Conservation (phyloP, 2,113 vertebrate species). For the Penelope pileata region DNA sequence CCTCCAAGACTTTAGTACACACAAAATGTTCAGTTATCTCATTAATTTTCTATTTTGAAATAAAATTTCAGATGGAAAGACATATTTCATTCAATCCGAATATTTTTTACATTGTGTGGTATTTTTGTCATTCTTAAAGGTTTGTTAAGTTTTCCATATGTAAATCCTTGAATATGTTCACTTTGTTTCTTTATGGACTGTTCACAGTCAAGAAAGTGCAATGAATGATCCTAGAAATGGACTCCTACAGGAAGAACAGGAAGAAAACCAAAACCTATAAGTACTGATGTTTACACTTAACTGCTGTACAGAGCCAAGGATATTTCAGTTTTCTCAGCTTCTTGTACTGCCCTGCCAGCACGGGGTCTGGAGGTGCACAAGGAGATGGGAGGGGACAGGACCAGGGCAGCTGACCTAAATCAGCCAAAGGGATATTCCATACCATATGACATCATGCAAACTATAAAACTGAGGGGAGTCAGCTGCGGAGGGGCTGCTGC, state of each 20-base stretch:
- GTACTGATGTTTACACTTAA: no score
- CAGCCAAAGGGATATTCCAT: no score
- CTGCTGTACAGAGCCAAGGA: no score
- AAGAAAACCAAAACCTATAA: no score
- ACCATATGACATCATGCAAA: no score
- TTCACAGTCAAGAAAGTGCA: not conserved
- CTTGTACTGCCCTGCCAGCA: no score
- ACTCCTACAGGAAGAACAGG: not conserved
- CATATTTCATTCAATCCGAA: not conserved
- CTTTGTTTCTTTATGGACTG: not conserved
- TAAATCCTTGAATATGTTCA: not conserved
- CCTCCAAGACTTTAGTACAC: not conserved
- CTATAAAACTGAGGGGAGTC: no score
- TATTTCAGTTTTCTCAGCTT: no score
- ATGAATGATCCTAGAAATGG: not conserved
- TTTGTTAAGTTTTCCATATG: not conserved
- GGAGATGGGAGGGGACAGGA: no score
- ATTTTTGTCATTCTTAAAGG: not conserved
- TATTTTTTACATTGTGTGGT: not conserved
- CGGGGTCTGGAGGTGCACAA: no score
- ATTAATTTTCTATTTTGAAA: not conserved
- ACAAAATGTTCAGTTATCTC: not conserved
- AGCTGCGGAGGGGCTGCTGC: no score
- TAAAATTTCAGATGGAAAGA: not conserved
- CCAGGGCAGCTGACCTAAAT: no score